Base-by-base conservation (phyloP, 2,888 invertebrate genomes). In the Carcina quercana region DNA sequence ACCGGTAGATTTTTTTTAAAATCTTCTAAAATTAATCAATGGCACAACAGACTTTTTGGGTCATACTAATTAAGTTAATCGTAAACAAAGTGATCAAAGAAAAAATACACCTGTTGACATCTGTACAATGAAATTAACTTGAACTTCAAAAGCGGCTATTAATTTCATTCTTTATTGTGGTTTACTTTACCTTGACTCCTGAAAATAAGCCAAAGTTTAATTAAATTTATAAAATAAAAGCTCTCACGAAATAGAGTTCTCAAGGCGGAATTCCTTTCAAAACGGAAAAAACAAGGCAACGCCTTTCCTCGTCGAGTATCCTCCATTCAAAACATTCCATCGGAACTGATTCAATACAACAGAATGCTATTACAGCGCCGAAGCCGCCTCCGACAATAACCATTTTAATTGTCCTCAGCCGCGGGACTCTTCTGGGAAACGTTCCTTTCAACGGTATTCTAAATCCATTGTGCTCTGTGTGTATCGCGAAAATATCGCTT, bases 401-500 rank as follows among this genome's bases (percentile, higher is more conserved):
- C 48, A 62, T 74, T 80, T 73, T 79, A 78, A 83, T 76, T 76
- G 78, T 74, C 65, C 58, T 67, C 65, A 58, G 61, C 66, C 61
- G 47, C 56, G 59, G 61, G 54, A 59, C 63, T 71, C 63, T 66
- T 66, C 57, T 57, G 61, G 61, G 63, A 65, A 64, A 60, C 53
- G 56, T 50, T 70, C 58, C 69, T 68, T 72, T 68, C 66, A 63
- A 55, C 68, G 56, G 63, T 67, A 69, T 73, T 76, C 73, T 76
- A 75, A 76, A 71, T 68, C 72, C 67, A 72, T 75, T 72, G 71
- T 74, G 46, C 54, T 67, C 60, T 53, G 60, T 64, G 63, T 76
- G 70, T 80, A 73, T 78, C 72, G 70, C 61, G 66, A 73, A 75
- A 76, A 73, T 79, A 79, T 80, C 72, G 74, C 71, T 69, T 75